A percentile compares a stretch with the other conserved stretches of the same genome.
Evolutionary conservation across 2,888 invertebrate species (phyloP).

Genomic region (Acrobasis suavella): DNA sequence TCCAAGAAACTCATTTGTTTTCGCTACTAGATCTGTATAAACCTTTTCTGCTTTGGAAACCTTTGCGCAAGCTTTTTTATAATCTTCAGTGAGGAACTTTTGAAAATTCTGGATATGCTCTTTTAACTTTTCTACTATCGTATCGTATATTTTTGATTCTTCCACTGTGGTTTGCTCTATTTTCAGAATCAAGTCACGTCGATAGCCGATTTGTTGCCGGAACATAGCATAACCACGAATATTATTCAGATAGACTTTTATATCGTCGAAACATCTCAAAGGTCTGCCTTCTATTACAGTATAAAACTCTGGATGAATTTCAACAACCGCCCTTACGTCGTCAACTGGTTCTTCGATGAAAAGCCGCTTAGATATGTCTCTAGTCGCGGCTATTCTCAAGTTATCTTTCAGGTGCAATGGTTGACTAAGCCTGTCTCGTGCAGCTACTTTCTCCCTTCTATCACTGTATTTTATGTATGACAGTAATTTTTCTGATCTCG

Average conservation of each 20-base stretch:
- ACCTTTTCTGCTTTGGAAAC: slow-evolving; percentile 62
- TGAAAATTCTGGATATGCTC: slow-evolving; percentile 71
- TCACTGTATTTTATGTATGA: slow-evolving; percentile 76
- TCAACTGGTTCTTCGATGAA: slow-evolving; percentile 81
- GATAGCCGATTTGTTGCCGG: slow-evolving; percentile 74
- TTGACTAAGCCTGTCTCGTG: slow-evolving; percentile 51
- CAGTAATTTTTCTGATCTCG: slow-evolving; percentile 68
- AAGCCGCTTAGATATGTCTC: slow-evolving; percentile 81
- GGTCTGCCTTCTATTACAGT: slow-evolving; percentile 84
- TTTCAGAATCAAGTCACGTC: slow-evolving; percentile 67
- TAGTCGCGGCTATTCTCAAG: slow-evolving; percentile 64
- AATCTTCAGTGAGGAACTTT: slow-evolving; percentile 73
- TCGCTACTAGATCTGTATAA: slow-evolving; percentile 55
- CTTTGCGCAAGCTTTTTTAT: slow-evolving; percentile 66
- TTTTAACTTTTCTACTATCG: slow-evolving; percentile 57
- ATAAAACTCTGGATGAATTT: slow-evolving; percentile 86
- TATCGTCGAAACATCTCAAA: slow-evolving; percentile 81
- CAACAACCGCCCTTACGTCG: slow-evolving; percentile 82
- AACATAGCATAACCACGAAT: slow-evolving; percentile 75
- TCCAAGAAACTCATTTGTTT: slow-evolving; percentile 62
- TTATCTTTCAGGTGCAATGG: slow-evolving; percentile 70
- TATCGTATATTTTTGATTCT: slow-evolving; percentile 57
- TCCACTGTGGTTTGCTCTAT: slow-evolving; percentile 60
- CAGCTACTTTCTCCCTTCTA: slow-evolving; percentile 59
- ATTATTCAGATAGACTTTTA: slow-evolving; percentile 81